Percentiles rank a stretch among this genome's conserved stretches.
Conservation (phyloP, 2,797 vertebrate genomes). For the Schizothorax lantsangensis region DNA sequence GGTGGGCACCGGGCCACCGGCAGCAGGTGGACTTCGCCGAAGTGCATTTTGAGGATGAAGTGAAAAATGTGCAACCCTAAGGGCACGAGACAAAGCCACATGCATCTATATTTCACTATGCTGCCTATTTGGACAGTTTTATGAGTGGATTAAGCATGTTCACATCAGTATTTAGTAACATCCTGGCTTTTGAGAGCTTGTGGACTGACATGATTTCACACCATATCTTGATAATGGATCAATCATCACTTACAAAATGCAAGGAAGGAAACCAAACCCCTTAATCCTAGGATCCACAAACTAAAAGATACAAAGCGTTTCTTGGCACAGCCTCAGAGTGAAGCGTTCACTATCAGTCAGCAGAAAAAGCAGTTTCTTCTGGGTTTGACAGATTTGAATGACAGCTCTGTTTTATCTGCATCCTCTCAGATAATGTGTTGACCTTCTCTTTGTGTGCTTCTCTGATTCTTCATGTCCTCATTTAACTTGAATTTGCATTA, state of each 20-base stretch:
- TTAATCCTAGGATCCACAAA: slow-evolving; percentile 37
- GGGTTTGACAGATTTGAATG: slow-evolving; percentile 37
- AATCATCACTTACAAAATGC: slow-evolving; percentile 5
- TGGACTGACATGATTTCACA: slow-evolving; percentile 1
- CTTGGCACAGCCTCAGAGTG: slow-evolving; percentile 11
- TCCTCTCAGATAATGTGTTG: not conserved
- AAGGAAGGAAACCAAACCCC: not conserved
- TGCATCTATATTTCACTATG: slow-evolving; percentile 40
- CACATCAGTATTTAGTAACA: slow-evolving; percentile 18
- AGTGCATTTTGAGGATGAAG: slow-evolving; percentile 68
- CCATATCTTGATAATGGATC: slow-evolving; percentile 27
- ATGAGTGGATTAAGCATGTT: slow-evolving; percentile 37
- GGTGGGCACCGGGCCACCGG: slow-evolving; percentile 77
- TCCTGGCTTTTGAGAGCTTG: slow-evolving; percentile 32
- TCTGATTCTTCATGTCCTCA: not conserved
- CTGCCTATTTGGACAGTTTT: slow-evolving; percentile 22
- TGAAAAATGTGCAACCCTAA: slow-evolving; percentile 62
- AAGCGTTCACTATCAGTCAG: slow-evolving; percentile 28
- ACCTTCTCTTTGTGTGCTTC: slow-evolving; percentile 6
- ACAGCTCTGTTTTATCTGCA: slow-evolving; percentile 19
- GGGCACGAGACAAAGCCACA: slow-evolving; percentile 47
- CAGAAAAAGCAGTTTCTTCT: slow-evolving; percentile 12
- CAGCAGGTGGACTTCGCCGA: slow-evolving; percentile 76
- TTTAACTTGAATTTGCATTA: slow-evolving; percentile 17
- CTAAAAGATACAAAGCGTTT: slow-evolving; percentile 24